Evolutionary conservation across 1,140 invertebrate species (phyloP), one percentile per base, ranked within the genome.

Genomic region (Drosophila orena): DNA sequence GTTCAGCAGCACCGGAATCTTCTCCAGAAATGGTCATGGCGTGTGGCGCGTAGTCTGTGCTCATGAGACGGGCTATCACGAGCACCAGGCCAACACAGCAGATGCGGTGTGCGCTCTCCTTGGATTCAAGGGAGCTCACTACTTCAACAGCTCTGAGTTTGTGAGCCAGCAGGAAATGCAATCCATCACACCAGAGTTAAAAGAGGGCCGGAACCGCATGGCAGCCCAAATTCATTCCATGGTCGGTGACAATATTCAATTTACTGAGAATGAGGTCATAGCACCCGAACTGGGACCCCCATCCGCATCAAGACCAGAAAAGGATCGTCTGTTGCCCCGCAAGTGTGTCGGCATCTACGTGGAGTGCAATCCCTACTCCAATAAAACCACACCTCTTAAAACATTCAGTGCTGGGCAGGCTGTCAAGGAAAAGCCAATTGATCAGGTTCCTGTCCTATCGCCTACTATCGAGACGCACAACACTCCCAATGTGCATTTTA

Each of bases 1-100:
- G 68, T 91, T 96, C 8, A 94, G 93, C 54, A 84, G 90, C 17
- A 92, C 94, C 71, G 96, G 96, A 42, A 93, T 95, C 55, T 69
- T 96, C 40, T 94, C 94, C 0, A 92, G 93, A 65, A 94, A 94
- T 65, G 76, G 92, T 10, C 81, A 94, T 15, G 94, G 94, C 10
- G 62, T 92, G 34, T 97, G 96, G 96, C 91, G 92, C 35, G 92
- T 95, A 3, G 83, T 94, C 1, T 96, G 96, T 74, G 91, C 94
- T 70, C 88, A 93, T 49, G 92, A 92, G 56, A 92, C 93, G 12
- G 59, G 70, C 15, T 83, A 77, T 30, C 70, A 77, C 17, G 34
- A 70, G 3, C 91, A 93, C 24, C 66, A 79, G 27, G 77, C 79
- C 0, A 59, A 71, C n/a, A 91, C 86, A 0, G 66, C 71, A 12